phyloP scores from a whole-genome alignment of 2,888 invertebrate genomes.

The Pollenia angustigena region DNA sequence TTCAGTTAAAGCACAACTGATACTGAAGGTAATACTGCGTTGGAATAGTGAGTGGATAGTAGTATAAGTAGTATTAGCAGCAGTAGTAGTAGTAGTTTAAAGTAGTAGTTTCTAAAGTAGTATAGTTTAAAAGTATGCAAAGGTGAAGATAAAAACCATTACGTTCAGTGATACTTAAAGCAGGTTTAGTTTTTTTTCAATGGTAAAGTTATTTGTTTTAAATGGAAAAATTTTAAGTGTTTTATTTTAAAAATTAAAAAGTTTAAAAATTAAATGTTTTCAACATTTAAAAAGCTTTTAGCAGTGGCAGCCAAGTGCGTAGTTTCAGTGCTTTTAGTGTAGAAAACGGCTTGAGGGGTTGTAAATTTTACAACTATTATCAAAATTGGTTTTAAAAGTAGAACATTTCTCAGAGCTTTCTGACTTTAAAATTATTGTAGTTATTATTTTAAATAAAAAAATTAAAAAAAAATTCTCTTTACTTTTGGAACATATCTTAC shows the following conservation, averaged over 20 bases:
- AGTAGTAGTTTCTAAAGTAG: not conserved
- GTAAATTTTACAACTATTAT: too few relatives aligned
- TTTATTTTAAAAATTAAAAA: not conserved
- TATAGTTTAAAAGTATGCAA: not conserved
- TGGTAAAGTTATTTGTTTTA: not conserved
- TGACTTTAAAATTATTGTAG: too few relatives aligned
- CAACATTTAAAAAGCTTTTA: too few relatives aligned
- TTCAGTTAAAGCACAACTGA: not conserved
- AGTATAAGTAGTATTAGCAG: slow-evolving; percentile 14
- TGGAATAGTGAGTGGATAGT: not conserved
- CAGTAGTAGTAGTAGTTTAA: not conserved
- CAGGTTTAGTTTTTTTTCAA: not conserved
- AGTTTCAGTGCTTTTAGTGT: too few relatives aligned
- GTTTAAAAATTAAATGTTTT: too few relatives aligned
- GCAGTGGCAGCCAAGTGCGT: too few relatives aligned
- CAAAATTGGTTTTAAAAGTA: too few relatives aligned
- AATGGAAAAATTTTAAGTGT: not conserved
- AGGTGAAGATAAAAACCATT: not conserved
- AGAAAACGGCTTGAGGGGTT: too few relatives aligned
- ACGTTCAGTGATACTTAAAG: not conserved
- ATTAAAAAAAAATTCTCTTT: too few relatives aligned
- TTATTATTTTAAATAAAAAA: too few relatives aligned
- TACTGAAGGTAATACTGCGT: not conserved
- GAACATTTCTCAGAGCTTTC: too few relatives aligned
- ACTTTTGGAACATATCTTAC: too few relatives aligned